phyloP scores from a whole-genome alignment of 2,113 vertebrate genomes.

The Lamprotornis superbus region DNA sequence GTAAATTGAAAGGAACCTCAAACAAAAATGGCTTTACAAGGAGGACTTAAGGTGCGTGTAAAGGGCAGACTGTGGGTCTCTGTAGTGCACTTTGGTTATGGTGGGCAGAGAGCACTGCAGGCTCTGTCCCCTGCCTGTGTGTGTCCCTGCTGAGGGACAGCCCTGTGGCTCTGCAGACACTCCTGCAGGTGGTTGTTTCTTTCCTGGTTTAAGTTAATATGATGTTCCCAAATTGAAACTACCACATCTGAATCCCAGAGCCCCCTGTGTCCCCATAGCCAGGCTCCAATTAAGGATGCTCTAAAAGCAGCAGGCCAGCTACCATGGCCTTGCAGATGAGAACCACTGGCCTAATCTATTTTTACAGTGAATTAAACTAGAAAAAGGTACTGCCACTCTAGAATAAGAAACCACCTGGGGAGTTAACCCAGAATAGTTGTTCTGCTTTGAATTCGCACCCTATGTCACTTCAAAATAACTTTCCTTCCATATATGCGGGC shows the following conservation, averaged over 20 bases:
- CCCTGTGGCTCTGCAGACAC: not conserved
- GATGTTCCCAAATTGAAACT: not conserved
- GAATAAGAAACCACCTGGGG: constrained; percentile 45
- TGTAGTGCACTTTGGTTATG: accelerated
- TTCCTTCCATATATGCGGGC: not conserved
- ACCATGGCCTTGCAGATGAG: not conserved
- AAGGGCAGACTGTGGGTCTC: not conserved
- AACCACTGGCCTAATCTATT: constrained; percentile 54
- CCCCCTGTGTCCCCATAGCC: not conserved
- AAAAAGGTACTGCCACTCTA: constrained; percentile 15
- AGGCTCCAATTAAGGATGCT: constrained; percentile 25
- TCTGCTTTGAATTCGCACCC: constrained; percentile 23
- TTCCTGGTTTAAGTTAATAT: not conserved
- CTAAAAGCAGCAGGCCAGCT: constrained; percentile 11
- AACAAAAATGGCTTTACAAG: constrained; percentile 44
- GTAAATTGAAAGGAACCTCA: constrained; percentile 8
- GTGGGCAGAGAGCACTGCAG: accelerated
- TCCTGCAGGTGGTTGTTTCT: accelerated
- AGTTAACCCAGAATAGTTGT: constrained; percentile 60
- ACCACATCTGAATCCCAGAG: not conserved
- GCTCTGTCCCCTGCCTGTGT: not conserved
- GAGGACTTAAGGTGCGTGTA: not conserved
- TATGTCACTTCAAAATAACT: constrained; percentile 1
- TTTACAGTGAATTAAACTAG: constrained; percentile 46
- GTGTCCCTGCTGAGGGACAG: not conserved